Base-by-base conservation (phyloP, 2,113 vertebrate genomes). In the Motacilla alba region DNA sequence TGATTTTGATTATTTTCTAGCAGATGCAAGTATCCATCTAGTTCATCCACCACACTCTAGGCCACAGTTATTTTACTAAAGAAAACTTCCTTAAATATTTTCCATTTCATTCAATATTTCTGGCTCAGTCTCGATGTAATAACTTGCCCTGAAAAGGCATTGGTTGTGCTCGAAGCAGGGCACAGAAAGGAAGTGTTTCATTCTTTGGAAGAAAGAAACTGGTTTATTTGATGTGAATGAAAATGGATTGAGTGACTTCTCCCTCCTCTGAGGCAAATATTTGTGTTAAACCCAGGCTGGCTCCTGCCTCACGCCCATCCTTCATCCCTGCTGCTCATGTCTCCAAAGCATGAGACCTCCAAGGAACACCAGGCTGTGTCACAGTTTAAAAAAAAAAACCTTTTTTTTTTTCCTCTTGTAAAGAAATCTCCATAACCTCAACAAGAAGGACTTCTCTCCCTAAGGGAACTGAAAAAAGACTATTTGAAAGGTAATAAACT, bases 1-100 rank as follows among this genome's bases (percentile, higher is more conserved):
- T 49, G 63, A 37, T 73, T 87, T 83, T 39, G 5, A 52, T 60
- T 46, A 35, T 89, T 56, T 78, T 37, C 74, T 47, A 92, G 62
- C 35, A 87, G 68, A 78, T 78, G 30, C 73, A 59, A 23, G 5
- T 46, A 46, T 37, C 68, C 58, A 82, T 69, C 78, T 68, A 15
- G 46, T 83, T 74, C 11, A 86, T 37, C 80, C 91, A 68, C n/a
- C n/a, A 52, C 26, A 5, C 20, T 78, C 60, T 31, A 27, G 5
- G 58, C 37, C 41, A 16, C 35, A 37, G 77, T 81, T 64, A 46
- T 76, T 92, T 68, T 11, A 70, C 56, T 56, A 26, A 70, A 81
- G 72, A 83, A 86, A 94, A 79, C 59, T 43, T 93, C 46, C 62
- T 66, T 7, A 80, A 84, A 82, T 93, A 76, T 79, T 95, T 95